phyloP scores from a whole-genome alignment of 1,140 invertebrate species.

The Zaprionus ghesquierei region DNA sequence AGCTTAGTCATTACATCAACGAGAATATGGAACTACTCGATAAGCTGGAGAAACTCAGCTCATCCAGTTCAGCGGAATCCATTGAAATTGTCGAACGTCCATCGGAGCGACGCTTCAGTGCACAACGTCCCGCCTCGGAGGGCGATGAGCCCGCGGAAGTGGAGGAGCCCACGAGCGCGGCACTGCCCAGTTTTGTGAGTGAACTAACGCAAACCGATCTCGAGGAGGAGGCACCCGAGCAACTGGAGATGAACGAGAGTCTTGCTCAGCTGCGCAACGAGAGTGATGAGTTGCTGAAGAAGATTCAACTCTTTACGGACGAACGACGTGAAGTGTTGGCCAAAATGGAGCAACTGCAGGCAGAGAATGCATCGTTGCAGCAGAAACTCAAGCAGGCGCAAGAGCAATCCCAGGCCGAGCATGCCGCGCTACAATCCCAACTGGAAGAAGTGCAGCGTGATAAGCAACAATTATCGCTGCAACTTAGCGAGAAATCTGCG shows the following conservation, averaged over 20 bases:
- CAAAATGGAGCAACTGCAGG: slow-evolving; percentile 86
- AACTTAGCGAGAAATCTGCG: slow-evolving; percentile 46
- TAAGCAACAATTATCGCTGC: slow-evolving; percentile 34
- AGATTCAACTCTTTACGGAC: slow-evolving; percentile 86
- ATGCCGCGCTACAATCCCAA: slow-evolving; percentile 31
- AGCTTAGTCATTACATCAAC: slow-evolving; percentile 86
- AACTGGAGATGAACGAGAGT: slow-evolving; percentile 83
- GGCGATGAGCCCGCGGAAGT: slow-evolving; percentile 7
- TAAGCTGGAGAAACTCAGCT: slow-evolving; percentile 87
- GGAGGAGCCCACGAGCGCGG: slow-evolving; percentile 10
- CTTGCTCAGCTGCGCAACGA: slow-evolving; percentile 84
- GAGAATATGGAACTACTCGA: slow-evolving; percentile 88
- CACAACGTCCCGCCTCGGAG: slow-evolving; percentile 57
- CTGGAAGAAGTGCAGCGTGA: slow-evolving; percentile 37
- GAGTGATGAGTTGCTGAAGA: slow-evolving; percentile 86
- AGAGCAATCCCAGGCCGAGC: slow-evolving; percentile 69
- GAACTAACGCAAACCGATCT: slow-evolving; percentile 78
- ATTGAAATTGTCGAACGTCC: slow-evolving; percentile 88
- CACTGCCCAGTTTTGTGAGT: slow-evolving; percentile 59
- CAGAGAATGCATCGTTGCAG: slow-evolving; percentile 85
- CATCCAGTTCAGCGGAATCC: slow-evolving; percentile 87
- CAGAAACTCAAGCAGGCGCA: slow-evolving; percentile 85
- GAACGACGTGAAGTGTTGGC: slow-evolving; percentile 87
- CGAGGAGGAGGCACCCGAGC: slow-evolving; percentile 50
- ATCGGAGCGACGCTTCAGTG: slow-evolving; percentile 84